Percentiles rank a stretch among this genome's conserved stretches.
Conservation (phyloP, 2,113 vertebrate species). For the Odontophorus gujanensis region DNA sequence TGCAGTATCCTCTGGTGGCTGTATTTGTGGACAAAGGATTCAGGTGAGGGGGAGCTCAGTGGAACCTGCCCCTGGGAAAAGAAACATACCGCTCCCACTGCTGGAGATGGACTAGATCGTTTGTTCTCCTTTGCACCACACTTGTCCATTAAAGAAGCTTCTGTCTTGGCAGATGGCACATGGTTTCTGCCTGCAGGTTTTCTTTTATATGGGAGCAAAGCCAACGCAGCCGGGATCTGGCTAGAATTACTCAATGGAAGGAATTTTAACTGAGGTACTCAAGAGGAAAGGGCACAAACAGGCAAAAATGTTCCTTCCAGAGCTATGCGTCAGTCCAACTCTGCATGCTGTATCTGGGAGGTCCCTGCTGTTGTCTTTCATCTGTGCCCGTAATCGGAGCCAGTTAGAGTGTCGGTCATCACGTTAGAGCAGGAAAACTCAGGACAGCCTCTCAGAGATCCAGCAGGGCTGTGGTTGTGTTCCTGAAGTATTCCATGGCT, state of each 20-base stretch:
- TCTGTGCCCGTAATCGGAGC: neutral
- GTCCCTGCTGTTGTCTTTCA: neutral
- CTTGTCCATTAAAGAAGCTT: constrained; percentile 33
- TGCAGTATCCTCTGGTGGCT: neutral
- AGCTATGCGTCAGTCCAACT: constrained; percentile 12
- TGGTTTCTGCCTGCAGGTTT: constrained; percentile 56
- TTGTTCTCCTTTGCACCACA: constrained; percentile 10
- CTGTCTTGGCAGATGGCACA: constrained; percentile 57
- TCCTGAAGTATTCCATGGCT: constrained; percentile 5
- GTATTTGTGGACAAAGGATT: neutral
- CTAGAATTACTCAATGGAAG: constrained; percentile 50
- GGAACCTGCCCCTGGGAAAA: neutral
- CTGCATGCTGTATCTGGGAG: neutral
- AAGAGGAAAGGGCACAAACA: constrained; percentile 24
- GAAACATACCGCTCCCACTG: neutral
- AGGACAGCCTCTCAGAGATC: neutral
- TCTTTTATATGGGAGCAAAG: constrained; percentile 41
- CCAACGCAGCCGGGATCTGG: constrained; percentile 47
- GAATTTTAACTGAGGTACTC: constrained; percentile 51
- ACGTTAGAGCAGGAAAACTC: constrained; percentile 26
- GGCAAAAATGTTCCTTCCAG: constrained; percentile 31
- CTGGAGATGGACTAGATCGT: neutral
- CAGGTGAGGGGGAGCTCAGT: neutral
- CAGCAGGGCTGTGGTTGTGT: constrained; percentile 34
- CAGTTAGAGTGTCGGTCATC: constrained; percentile 30